Evolutionary conservation across 1,140 invertebrate species (phyloP), one percentile per base, ranked within the genome.

Genomic region (Drosophila sp.): DNA sequence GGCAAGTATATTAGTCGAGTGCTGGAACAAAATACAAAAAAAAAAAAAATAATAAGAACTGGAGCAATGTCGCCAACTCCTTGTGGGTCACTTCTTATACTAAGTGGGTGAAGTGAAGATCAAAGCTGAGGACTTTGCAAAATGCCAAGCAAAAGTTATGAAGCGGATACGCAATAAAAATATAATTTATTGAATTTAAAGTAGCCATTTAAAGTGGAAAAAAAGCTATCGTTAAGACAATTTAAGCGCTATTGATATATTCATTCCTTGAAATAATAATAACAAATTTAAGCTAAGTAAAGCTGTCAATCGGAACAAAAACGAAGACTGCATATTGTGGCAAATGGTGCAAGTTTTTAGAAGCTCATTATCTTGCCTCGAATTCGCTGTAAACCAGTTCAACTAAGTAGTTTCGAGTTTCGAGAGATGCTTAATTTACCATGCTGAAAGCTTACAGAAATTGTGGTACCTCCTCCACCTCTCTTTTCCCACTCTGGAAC

Each of bases 1-100:
- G 25, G 18, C 45, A 56, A 76, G 73, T 84, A 46, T 75, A 84
- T 84, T 84, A 84, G 74, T 79, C 65, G 72, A 73, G 61, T 66
- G 71, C 57, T 21, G 40, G 16, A 46, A 51, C 53, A 25, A 18
- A 58, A 51, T n/a, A n/a, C n/a, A n/a, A n/a, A n/a, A n/a, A n/a
- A n/a, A n/a, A n/a, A 62, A 66, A 41, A 29, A 48, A 13, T 9
- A n/a, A 29, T 4, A 18, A 3, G 11, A 41, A 50, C 62, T 83
- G 80, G 80, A 79, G 72, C 71, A 83, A 38, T 43, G 58, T 69
- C 16, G 71, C 25, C 46, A 8, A 8, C 18, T 56, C 14, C 64
- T 57, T 40, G n/a, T 48, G 63, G 63, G 67, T 72, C 80, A 80
- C 34, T 50, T 59, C 59, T 69, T 72, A n/a, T n/a, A n/a, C n/a